Evolutionary conservation across 2,888 invertebrate genomes (phyloP).

Genomic region (Eristalis pertinax): DNA sequence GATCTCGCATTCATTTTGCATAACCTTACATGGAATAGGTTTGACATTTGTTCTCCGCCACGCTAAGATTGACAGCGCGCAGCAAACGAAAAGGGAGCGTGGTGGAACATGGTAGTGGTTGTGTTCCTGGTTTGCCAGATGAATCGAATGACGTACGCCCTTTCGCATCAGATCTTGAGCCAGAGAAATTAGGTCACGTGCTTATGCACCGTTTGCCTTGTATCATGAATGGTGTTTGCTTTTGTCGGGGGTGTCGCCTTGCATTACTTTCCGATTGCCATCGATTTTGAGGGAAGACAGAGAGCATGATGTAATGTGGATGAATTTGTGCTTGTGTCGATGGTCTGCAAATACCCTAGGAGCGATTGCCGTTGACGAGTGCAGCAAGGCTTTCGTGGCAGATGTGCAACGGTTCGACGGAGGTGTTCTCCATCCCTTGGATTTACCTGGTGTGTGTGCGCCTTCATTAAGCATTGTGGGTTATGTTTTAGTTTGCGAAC

Average conservation of each 20-base stretch:
- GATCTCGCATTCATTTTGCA: conserved; percentile 55
- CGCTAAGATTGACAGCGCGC: conserved; percentile 32
- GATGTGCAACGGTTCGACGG: too few species aligned
- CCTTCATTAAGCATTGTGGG: too few species aligned
- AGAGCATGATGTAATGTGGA: conserved; percentile 28
- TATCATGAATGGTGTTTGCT: conserved; percentile 11
- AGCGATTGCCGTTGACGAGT: background rate
- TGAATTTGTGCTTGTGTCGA: background rate
- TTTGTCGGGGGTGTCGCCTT: conserved; percentile 30
- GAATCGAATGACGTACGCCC: conserved; percentile 43
- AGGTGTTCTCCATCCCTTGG: too few species aligned
- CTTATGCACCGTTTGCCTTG: conserved; percentile 61
- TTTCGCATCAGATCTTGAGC: background rate
- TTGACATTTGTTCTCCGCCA: conserved; percentile 58
- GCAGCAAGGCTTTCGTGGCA: too few species aligned
- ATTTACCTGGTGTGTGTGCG: too few species aligned
- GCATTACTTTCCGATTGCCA: conserved; percentile 42
- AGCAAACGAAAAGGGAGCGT: conserved; percentile 22
- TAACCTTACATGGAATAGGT: conserved; percentile 67
- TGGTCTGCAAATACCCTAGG: background rate
- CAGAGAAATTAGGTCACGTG: conserved; percentile 65
- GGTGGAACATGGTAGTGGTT: conserved; percentile 28
- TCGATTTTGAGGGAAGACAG: conserved; percentile 33
- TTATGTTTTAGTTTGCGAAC: too few species aligned
- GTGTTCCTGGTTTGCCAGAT: conserved; percentile 33